phyloP scores from a whole-genome alignment of 2,113 vertebrate genomes.

The Datnioides undecimradiatus region DNA sequence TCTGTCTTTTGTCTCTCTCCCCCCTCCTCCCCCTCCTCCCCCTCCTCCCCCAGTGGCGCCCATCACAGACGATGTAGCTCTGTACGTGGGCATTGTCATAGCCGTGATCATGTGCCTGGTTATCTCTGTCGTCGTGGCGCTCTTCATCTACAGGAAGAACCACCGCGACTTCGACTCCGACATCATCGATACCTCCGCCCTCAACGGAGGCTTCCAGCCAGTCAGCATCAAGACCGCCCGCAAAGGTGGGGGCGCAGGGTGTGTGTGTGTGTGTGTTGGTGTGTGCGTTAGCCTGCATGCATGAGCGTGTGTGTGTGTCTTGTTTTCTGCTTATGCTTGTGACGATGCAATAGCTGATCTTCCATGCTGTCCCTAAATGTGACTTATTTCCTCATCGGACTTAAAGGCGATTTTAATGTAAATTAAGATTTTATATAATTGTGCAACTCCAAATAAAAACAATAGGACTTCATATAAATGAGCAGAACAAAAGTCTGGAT shows the following conservation, averaged over 20 bases:
- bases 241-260: slow-evolving; percentile 63
- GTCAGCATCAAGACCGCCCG: slow-evolving; percentile 94
- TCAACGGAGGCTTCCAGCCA: slow-evolving; percentile 95
- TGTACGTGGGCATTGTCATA: slow-evolving; percentile 94
- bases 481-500: too few species aligned
- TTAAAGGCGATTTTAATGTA: too few species aligned
- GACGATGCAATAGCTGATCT: too few species aligned
- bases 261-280: not conserved
- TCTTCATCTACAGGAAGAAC: slow-evolving; percentile 95
- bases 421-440: too few species aligned
- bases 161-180: slow-evolving; percentile 96
- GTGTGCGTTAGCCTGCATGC: not conserved
- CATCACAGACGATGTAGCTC: slow-evolving; percentile 92
- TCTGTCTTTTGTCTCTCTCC: slow-evolving; percentile 37
- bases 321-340: too few species aligned
- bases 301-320: not conserved
- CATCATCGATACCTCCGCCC: slow-evolving; percentile 92
- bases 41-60: slow-evolving; percentile 87
- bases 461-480: too few species aligned
- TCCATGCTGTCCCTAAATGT: too few species aligned
- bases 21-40: too few species aligned
- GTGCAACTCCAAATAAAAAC: too few species aligned
- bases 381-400: too few species aligned
- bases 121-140: slow-evolving; percentile 90
- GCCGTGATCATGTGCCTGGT: slow-evolving; percentile 95